Percentiles rank a stretch among this genome's conserved stretches.
Evolutionary conservation across 2,888 invertebrate species (phyloP).

Genomic region (Mellilla xanthometata): DNA sequence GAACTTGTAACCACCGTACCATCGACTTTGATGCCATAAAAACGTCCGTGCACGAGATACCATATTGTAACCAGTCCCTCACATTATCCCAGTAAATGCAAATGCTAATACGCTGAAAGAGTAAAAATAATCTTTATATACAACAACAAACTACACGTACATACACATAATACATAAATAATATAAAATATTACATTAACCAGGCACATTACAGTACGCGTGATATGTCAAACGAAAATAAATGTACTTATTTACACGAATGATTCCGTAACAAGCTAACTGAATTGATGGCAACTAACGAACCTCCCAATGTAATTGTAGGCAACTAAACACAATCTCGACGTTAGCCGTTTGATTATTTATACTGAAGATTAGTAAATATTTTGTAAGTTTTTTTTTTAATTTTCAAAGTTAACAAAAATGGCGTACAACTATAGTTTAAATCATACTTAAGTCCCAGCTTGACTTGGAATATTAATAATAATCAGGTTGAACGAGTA

Average conservation of each 20-base stretch:
- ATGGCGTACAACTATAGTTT: too few relatives aligned
- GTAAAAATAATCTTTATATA: constrained; percentile 37
- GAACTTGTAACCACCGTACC: constrained; percentile 23
- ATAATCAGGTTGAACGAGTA: too few relatives aligned
- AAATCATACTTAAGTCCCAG: too few relatives aligned
- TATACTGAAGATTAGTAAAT: too few relatives aligned
- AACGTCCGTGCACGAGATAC: constrained; percentile 7
- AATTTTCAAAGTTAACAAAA: too few relatives aligned
- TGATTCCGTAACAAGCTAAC: constrained; percentile 34
- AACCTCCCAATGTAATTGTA: too few relatives aligned
- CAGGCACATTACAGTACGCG: constrained; percentile 33
- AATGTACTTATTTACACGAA: constrained; percentile 62
- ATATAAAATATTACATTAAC: constrained; percentile 27
- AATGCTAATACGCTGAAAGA: constrained; percentile 34
- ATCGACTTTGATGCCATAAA: constrained; percentile 14
- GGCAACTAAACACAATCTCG: too few relatives aligned
- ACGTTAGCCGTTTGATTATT: too few relatives aligned
- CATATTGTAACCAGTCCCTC: too few relatives aligned
- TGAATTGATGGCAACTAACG: too few relatives aligned
- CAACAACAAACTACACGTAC: constrained; percentile 37
- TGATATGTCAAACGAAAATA: constrained; percentile 57
- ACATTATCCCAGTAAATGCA: constrained; percentile 35
- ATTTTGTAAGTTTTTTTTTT: too few relatives aligned
- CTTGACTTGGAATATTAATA: too few relatives aligned
- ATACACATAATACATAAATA: constrained; percentile 27